Conservation (phyloP, 2,797 vertebrate species). For the Okamejei kenojei region DNA sequence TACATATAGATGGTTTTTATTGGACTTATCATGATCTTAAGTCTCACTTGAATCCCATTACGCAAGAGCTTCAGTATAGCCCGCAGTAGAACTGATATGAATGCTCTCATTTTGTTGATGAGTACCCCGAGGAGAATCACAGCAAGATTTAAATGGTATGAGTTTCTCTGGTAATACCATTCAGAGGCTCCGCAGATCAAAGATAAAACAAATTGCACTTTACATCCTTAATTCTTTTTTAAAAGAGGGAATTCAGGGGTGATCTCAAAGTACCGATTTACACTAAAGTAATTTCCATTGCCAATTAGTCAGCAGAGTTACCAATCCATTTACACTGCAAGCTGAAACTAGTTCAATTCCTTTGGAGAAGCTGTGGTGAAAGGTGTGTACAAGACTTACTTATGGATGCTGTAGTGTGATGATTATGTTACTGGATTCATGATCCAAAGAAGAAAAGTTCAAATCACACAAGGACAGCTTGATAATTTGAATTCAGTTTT, state of each 20-base stretch:
- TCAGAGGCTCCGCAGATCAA: not conserved
- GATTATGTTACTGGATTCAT: not conserved
- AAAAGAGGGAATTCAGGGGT: not conserved
- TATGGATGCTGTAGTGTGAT: not conserved
- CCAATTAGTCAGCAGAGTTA: not conserved
- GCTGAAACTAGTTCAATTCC: not conserved
- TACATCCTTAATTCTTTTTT: not conserved
- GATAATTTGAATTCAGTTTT: not conserved
- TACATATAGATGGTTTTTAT: conserved; percentile 10
- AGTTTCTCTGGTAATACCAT: not conserved
- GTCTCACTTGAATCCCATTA: not conserved
- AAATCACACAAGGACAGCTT: not conserved
- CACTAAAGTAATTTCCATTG: not conserved
- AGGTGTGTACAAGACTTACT: not conserved
- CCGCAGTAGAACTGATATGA: not conserved
- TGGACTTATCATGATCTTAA: not conserved
- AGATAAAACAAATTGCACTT: conserved; percentile 24
- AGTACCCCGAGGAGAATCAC: not conserved
- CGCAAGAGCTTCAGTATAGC: not conserved
- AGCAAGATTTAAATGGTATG: not conserved
- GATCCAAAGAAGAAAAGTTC: not conserved
- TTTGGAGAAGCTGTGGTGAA: not conserved
- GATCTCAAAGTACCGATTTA: not conserved
- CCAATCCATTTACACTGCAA: not conserved
- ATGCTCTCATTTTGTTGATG: not conserved